These are phyloP conservation scores for Lottia gigantea DNA, from an alignment of 2,888 invertebrate genomes.

Conservation along the genomic window DNA sequence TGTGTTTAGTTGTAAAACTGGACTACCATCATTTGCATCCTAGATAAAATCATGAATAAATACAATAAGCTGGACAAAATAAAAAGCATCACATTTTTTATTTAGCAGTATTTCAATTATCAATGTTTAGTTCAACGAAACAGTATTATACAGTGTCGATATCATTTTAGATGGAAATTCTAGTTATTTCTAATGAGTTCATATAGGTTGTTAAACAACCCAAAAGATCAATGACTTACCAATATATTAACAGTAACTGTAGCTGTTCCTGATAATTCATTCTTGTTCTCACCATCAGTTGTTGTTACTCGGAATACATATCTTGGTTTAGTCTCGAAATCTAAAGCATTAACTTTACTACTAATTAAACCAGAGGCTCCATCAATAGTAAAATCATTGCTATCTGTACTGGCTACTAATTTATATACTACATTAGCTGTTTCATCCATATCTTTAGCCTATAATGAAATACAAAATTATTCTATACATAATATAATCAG, in stretches of 20 bases:
- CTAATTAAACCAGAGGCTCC: slow-evolving; percentile 40
- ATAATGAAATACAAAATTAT: neutral
- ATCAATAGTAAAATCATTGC: slow-evolving; percentile 38
- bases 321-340: slow-evolving; percentile 43
- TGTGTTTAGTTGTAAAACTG: slow-evolving; percentile 33
- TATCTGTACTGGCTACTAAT: slow-evolving; percentile 29
- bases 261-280: slow-evolving; percentile 34
- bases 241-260: slow-evolving; percentile 45
- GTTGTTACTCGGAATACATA: slow-evolving; percentile 53
- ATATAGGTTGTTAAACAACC: too few relatives aligned
- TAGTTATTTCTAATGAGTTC: too few relatives aligned
- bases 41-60: slow-evolving; percentile 23
- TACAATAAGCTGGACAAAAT: neutral
- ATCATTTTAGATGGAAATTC: too few relatives aligned
- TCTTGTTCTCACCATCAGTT: slow-evolving; percentile 36
- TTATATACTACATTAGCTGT: slow-evolving; percentile 25
- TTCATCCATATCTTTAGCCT: slow-evolving; percentile 38
- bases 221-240: slow-evolving; percentile 24
- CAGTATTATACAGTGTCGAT: too few relatives aligned
- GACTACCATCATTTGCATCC: slow-evolving; percentile 54
- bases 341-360: slow-evolving; percentile 32
- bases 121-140: too few relatives aligned
- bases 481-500: too few relatives aligned
- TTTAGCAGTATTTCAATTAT: too few relatives aligned
- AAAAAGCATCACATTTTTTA: neutral